Base-by-base conservation (phyloP, 2,113 vertebrate species). In the Mirza zaza region DNA sequence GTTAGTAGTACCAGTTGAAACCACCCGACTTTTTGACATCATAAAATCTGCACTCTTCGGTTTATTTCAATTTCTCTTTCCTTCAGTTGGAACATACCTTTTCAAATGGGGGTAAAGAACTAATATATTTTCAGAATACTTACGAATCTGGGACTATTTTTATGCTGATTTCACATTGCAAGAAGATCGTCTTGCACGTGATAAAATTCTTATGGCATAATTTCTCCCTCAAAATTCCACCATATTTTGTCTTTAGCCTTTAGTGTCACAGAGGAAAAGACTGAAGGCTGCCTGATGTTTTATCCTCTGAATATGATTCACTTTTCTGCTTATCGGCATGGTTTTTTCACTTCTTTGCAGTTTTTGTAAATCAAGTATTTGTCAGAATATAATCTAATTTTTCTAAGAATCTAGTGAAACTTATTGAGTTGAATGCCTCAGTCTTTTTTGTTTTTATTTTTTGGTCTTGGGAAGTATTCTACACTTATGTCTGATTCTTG, bases 361-460 rank as follows among this genome's bases (percentile, higher is more conserved):
- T 77, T 81, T 29, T 61, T 92, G 3, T 52, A 84, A 70, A 65
- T 85, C 55, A 71, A 77, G 4, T 61, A 71, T 70, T 96, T 94
- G 59, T 96, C 27, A 85, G 25, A 67, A 71, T 61, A 11, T 67
- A 61, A 68, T 84, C 32, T 94, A 81, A 50, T n/a, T 94, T 93
- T 94, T 79, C 52, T 27, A 83, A 55, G 27, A 94, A 68, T 81
- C 18, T 93, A 70, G 42, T 32, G 11, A 75, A 27, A 25, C 27
- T 57, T 73, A 55, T 5, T 32, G 59, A 87, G 48, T 94, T 84
- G 42, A 73, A 94, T 68, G 90, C 65, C 42, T 39, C 18, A 11
- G 15, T 67, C 32, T 21, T 13, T 63, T 63, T 61, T 63, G 5
- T 29, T 63, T 63, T 63, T 63, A 18, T 34, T 79, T 80, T 71